Base-by-base conservation (phyloP, 1,140 invertebrate genomes). In the Plutomurus gul region DNA sequence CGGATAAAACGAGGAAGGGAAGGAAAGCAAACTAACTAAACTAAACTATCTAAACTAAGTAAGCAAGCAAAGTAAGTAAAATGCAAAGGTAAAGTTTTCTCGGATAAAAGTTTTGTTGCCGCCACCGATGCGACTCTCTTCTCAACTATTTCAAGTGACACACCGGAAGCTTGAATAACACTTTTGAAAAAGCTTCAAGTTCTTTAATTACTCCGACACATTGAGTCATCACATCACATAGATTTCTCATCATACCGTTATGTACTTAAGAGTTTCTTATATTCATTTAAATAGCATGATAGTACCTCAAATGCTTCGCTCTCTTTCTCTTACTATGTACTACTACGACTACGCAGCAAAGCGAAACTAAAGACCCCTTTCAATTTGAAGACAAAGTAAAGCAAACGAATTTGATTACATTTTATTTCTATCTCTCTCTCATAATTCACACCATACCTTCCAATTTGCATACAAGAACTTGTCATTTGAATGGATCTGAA, bases 141-240 rank as follows among this genome's bases (percentile, higher is more conserved):
- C 43, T 18, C 43, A 47, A 65, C 70, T 43, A 37, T 43, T 25
- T 40, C 18, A 39, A 43, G 18, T 73, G 36, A 40, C 70, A 73
- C 18, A 73, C 70, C 70, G 70, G 70, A 73, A 73, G 70, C 37
- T 40, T 20, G 36, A 30, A 73, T 73, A 73, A 73, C 37, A 73
- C 37, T 43, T 43, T 40, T 46, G 25, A 73, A 73, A 70, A 73
- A 46, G 70, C 40, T 73, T 73, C 37, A 73, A 73, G 37, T 73
- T 73, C 70, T 73, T 73, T 73, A 73, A 73, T 73, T 73, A 73
- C 70, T 73, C 10, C 70, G 70, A 73, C 70, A 73, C 40, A 73
- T 73, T 73, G 70, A 73, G 40, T 73, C 70, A 22, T 73, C 70
- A 46, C 70, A 22, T 73, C 70, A 46, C 40, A 73, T 43, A 43